Percentiles rank a stretch among this genome's conserved stretches.
Conservation (phyloP, 1,140 invertebrate genomes). For the Bombus huntii region DNA sequence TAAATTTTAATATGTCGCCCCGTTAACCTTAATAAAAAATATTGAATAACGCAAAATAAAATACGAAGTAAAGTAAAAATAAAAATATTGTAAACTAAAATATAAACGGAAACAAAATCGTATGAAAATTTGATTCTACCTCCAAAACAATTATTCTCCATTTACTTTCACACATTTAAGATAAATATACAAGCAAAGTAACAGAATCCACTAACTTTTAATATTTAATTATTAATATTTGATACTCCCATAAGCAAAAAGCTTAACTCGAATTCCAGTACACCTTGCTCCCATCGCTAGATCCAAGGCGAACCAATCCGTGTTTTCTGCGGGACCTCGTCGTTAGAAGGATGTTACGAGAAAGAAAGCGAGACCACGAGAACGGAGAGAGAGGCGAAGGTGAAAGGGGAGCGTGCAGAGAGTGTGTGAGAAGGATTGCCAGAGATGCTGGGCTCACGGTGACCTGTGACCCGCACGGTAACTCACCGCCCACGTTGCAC, state of each 20-base stretch:
- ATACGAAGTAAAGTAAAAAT: no score
- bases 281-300: slow-evolving; percentile 1
- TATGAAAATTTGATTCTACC: no score
- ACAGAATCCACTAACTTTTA: no score
- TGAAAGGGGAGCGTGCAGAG: slow-evolving; percentile 60
- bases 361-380: slow-evolving; percentile 28
- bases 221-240: not conserved
- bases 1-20: no score
- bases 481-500: slow-evolving; percentile 81
- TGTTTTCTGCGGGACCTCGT: slow-evolving; percentile 61
- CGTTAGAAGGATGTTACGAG: slow-evolving; percentile 60
- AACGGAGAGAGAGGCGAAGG: slow-evolving; percentile 22
- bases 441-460: slow-evolving; percentile 69
- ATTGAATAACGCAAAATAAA: no score
- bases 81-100: no score
- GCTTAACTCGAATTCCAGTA: not conserved
- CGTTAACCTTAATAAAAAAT: no score
- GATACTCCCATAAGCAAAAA: not conserved
- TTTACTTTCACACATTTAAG: no score
- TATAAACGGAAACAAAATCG: no score
- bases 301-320: slow-evolving; percentile 3
- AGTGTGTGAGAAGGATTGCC: slow-evolving; percentile 72
- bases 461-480: slow-evolving; percentile 78
- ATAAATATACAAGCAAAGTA: no score
- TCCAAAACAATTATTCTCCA: no score